These are phyloP conservation scores for Perdix hodgsoniae DNA, from an alignment of 2,797 vertebrate genomes.

Conservation along the genomic window DNA sequence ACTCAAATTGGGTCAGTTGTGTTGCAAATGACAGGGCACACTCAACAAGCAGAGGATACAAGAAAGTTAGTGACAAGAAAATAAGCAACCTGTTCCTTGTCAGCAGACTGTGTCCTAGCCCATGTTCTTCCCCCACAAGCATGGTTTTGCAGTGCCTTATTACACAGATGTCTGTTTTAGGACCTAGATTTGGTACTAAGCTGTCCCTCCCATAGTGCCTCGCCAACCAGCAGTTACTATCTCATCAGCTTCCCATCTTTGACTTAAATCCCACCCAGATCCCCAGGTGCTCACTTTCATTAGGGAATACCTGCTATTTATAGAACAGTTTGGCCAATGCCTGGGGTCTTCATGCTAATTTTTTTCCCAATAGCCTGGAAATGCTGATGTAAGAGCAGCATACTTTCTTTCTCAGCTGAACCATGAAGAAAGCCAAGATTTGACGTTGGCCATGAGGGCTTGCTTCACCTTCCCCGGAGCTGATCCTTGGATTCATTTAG, in stretches of 20 bases:
- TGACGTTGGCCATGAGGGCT: not conserved
- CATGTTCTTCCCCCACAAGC: not conserved
- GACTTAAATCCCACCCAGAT: not conserved
- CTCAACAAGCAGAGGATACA: not conserved
- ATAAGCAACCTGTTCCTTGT: not conserved
- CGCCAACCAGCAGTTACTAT: no score
- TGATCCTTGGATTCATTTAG: not conserved
- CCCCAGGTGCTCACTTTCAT: not conserved
- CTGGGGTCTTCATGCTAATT: not conserved
- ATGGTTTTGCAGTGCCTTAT: not conserved
- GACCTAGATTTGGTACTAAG: not conserved
- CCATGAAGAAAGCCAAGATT: not conserved
- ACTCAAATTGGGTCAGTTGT: constrained; percentile 37
- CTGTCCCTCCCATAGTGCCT: not conserved
- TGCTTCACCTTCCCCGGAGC: not conserved
- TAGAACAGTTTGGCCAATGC: not conserved
- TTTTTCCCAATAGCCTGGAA: not conserved
- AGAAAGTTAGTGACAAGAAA: not conserved
- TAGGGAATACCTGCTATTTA: not conserved
- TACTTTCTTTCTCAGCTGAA: not conserved
- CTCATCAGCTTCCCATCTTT: not conserved
- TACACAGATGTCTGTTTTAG: not conserved
- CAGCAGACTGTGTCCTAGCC: not conserved
- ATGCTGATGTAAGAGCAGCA: not conserved
- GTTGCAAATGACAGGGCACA: not conserved